These are phyloP conservation scores for Amblyornis subalaris DNA, from an alignment of 2,113 vertebrate genomes.

Conservation along the genomic window DNA sequence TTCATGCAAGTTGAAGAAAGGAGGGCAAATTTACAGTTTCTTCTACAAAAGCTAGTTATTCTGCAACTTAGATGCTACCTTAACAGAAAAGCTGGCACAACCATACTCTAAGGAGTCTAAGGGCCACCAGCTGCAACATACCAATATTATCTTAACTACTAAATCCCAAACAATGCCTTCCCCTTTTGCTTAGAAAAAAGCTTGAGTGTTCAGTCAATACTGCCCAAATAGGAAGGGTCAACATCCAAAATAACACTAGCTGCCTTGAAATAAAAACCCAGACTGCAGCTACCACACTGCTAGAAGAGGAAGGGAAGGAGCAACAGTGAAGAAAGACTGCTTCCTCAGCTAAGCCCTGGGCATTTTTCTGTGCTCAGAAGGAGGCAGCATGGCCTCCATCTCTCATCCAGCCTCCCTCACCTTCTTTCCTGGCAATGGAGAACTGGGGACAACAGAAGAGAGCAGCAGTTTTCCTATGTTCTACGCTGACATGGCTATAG, in stretches of 20 bases:
- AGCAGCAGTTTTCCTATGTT: neutral
- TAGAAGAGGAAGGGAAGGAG: neutral
- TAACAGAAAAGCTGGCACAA: neutral
- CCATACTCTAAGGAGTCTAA: neutral
- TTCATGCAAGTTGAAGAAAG: neutral
- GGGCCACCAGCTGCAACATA: neutral
- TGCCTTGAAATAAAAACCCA: neutral
- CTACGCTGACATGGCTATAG: neutral
- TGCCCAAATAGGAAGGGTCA: fast-evolving
- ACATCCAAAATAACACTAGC: neutral
- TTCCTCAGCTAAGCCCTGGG: neutral
- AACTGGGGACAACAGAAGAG: neutral
- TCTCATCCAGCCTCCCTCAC: neutral
- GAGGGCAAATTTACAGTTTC: neutral
- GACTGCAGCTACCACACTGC: neutral
- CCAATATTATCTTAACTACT: neutral
- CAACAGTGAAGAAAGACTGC: neutral
- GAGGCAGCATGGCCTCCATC: fast-evolving
- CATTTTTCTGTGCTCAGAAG: neutral
- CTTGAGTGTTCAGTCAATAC: neutral
- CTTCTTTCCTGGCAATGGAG: neutral
- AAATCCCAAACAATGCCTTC: neutral
- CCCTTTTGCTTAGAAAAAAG: neutral
- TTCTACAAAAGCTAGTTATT: neutral
- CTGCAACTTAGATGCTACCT: neutral